Evolutionary conservation across 1,140 invertebrate genomes (phyloP).

Genomic region (Olivierus martensii): DNA sequence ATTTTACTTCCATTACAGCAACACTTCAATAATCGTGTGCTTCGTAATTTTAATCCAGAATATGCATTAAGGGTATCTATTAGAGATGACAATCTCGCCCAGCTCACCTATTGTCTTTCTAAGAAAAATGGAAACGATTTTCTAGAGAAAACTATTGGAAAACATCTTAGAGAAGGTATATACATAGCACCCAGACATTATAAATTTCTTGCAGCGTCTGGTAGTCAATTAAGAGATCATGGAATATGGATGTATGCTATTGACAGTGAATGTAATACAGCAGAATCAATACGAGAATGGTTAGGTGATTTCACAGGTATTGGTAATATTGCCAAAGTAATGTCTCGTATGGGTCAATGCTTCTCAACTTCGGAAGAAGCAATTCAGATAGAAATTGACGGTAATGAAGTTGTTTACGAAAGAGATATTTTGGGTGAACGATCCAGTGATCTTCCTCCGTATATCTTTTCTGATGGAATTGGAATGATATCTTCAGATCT

Average conservation of each 20-base stretch:
- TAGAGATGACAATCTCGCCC: too few species aligned
- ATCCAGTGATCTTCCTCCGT: slow-evolving; percentile 6
- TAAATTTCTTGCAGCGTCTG: too few species aligned
- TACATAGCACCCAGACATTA: slow-evolving; percentile 17
- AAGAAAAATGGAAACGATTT: neutral
- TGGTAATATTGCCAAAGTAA: slow-evolving; percentile 24
- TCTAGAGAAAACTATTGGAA: slow-evolving; percentile 8
- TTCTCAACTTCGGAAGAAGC: slow-evolving; percentile 51
- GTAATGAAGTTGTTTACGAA: slow-evolving; percentile 23
- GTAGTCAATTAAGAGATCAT: too few species aligned
- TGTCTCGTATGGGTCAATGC: slow-evolving; percentile 26
- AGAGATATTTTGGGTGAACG: too few species aligned
- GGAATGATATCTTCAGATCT: slow-evolving; percentile 20
- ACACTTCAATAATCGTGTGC: too few species aligned
- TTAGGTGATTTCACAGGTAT: slow-evolving; percentile 23
- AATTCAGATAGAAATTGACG: slow-evolving; percentile 53
- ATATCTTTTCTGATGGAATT: slow-evolving; percentile 23
- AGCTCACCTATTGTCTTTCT: too few species aligned
- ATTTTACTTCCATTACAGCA: too few species aligned
- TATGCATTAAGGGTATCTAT: too few species aligned
- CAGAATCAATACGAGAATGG: slow-evolving; percentile 19
- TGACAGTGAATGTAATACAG: too few species aligned
- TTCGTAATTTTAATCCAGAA: too few species aligned
- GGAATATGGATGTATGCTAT: too few species aligned
- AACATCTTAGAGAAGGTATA: slow-evolving; percentile 15